A percentile compares a stretch with the other conserved stretches of the same genome.
These are phyloP conservation scores for Lumbricus terrestris DNA, from an alignment of 2,888 invertebrate species.

Conservation along the genomic window DNA sequence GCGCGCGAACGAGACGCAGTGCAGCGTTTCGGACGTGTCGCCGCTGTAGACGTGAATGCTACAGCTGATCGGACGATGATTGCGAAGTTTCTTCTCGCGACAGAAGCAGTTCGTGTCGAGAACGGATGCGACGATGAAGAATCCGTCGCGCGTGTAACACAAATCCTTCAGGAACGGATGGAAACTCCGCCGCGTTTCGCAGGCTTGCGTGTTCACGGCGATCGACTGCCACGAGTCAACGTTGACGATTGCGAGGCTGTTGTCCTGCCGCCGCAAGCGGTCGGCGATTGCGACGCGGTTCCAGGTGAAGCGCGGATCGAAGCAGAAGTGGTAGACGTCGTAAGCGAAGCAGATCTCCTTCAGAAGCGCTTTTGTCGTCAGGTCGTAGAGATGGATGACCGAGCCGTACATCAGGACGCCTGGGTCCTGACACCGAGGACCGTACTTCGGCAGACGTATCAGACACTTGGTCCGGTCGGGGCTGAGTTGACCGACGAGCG, in stretches of 20 bases:
- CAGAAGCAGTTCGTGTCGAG: slow-evolving; percentile 50
- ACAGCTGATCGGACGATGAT: slow-evolving; percentile 51
- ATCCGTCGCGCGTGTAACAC: slow-evolving; percentile 52
- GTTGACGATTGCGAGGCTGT: slow-evolving; percentile 52
- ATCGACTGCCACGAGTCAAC: not conserved
- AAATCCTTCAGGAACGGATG: slow-evolving; percentile 44
- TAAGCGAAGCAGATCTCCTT: slow-evolving; percentile 47
- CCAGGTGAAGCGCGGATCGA: slow-evolving; percentile 55
- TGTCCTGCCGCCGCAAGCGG: slow-evolving; percentile 48
- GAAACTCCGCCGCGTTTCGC: not conserved
- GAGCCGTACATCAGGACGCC: not conserved
- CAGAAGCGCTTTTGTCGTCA: slow-evolving; percentile 47
- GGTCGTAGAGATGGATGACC: slow-evolving; percentile 50
- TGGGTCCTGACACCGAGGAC: too few species aligned
- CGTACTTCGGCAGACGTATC: slow-evolving; percentile 47
- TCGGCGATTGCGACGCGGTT: slow-evolving; percentile 54
- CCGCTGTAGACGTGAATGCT: slow-evolving; percentile 55
- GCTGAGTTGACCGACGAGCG: slow-evolving; percentile 55
- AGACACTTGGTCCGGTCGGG: slow-evolving; percentile 55
- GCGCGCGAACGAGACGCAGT: slow-evolving; percentile 56
- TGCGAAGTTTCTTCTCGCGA: slow-evolving; percentile 29
- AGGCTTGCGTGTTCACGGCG: not conserved
- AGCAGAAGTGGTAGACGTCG: slow-evolving; percentile 47
- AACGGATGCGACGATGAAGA: slow-evolving; percentile 52
- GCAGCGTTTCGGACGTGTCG: slow-evolving; percentile 53